Conservation (phyloP, 2,888 invertebrate genomes). For the Stenodema calcarata region DNA sequence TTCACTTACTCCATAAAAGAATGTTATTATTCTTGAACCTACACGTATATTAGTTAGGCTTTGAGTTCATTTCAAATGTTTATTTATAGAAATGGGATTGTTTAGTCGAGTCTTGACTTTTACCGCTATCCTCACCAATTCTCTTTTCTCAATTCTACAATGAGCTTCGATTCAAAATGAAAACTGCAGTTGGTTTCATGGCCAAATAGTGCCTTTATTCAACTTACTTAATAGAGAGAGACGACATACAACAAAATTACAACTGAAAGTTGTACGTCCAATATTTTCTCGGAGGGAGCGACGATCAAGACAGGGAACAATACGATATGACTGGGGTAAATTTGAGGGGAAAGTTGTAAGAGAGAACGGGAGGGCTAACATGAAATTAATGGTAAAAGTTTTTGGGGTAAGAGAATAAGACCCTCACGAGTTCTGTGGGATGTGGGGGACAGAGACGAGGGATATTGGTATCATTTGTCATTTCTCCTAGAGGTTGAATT, state of each 20-base stretch:
- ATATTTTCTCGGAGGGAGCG: neutral
- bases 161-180: no score
- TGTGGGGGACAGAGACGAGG: neutral
- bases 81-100: neutral
- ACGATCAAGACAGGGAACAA: neutral
- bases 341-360: neutral
- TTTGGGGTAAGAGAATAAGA: neutral
- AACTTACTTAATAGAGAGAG: neutral
- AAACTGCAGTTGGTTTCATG: no score
- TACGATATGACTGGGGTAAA: neutral
- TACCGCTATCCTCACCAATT: no score
- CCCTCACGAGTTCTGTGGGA: neutral
- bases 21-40: neutral
- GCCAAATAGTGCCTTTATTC: no score
- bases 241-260: neutral
- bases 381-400: constrained; percentile 30
- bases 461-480: constrained; percentile 1
- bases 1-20: neutral
- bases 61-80: neutral
- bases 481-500: neutral
- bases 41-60: neutral
- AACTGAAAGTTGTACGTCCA: neutral
- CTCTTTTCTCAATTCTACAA: no score
- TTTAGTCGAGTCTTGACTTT: neutral
- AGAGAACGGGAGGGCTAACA: neutral